Evolutionary conservation across 2,797 vertebrate genomes (phyloP).

Genomic region (Acanthis flammea): DNA sequence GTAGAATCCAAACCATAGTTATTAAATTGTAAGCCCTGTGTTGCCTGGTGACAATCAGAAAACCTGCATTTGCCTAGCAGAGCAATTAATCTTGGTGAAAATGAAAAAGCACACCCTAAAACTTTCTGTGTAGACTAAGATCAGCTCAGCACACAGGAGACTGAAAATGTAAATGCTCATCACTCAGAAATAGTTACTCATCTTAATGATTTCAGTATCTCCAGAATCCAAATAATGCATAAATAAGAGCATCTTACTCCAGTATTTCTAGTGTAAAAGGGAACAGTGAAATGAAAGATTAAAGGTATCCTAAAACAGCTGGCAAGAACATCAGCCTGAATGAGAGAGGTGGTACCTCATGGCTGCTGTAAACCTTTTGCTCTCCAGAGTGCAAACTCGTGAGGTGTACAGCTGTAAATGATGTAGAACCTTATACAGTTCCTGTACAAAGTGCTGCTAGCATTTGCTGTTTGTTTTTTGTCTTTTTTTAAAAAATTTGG

Average conservation of each 20-base stretch:
- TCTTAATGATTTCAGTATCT: background rate
- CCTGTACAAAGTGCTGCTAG: background rate
- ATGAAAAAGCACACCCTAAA: background rate
- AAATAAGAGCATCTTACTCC: background rate
- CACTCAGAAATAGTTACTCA: background rate
- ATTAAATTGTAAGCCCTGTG: conserved; percentile 3
- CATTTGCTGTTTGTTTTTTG: background rate
- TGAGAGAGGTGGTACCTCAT: background rate
- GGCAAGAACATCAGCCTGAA: background rate
- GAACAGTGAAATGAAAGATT: background rate
- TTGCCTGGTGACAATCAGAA: conserved; percentile 42
- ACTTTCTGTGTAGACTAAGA: background rate
- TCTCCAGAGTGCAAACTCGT: background rate
- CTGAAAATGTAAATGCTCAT: background rate
- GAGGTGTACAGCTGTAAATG: background rate
- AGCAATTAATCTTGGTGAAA: background rate
- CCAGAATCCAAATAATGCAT: background rate
- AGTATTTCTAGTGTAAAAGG: background rate
- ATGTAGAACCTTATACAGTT: fast-evolving
- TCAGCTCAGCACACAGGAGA: background rate
- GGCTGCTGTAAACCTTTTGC: background rate
- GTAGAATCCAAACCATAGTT: background rate
- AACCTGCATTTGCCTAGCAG: background rate
- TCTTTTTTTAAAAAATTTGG: fast-evolving
- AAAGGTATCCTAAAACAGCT: background rate